Evolutionary conservation across 2,888 invertebrate species (phyloP).

Genomic region (Alsophila aescularia): DNA sequence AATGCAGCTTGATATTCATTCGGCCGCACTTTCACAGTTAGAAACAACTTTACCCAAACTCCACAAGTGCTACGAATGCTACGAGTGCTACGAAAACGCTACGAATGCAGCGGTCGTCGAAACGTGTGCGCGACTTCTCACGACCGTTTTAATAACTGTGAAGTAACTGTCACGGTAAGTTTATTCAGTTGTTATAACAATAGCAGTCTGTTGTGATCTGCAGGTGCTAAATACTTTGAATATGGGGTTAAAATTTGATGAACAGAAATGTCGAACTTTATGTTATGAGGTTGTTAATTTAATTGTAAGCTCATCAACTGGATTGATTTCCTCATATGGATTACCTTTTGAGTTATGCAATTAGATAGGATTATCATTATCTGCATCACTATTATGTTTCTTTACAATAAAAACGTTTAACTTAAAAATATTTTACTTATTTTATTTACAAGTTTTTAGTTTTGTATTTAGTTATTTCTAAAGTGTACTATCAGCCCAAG

Average conservation of each 20-base stretch:
- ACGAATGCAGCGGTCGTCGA: conserved; percentile 12
- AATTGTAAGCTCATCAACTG: too few relatives aligned
- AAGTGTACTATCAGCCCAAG: too few relatives aligned
- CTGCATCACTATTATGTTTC: too few relatives aligned
- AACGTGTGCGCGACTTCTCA: conserved; percentile 3
- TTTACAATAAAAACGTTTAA: too few relatives aligned
- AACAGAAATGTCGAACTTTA: background rate
- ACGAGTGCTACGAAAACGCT: conserved; percentile 13
- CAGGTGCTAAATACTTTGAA: background rate
- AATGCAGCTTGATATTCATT: background rate
- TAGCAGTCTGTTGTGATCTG: background rate
- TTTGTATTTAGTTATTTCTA: too few relatives aligned
- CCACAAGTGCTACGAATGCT: conserved; percentile 12
- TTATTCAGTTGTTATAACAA: conserved; percentile 4
- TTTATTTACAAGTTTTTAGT: too few relatives aligned
- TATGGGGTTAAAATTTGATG: background rate
- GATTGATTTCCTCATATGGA: too few relatives aligned
- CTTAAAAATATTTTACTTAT: too few relatives aligned
- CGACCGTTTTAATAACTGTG: conserved; percentile 8
- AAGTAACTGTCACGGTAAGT: background rate
- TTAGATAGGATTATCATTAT: too few relatives aligned
- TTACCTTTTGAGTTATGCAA: too few relatives aligned
- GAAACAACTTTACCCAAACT: conserved; percentile 10
- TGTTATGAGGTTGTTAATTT: too few relatives aligned
- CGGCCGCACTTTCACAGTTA: background rate